Evolutionary conservation across 2,113 vertebrate genomes (phyloP).

Genomic region (Hippocampus comes): DNA sequence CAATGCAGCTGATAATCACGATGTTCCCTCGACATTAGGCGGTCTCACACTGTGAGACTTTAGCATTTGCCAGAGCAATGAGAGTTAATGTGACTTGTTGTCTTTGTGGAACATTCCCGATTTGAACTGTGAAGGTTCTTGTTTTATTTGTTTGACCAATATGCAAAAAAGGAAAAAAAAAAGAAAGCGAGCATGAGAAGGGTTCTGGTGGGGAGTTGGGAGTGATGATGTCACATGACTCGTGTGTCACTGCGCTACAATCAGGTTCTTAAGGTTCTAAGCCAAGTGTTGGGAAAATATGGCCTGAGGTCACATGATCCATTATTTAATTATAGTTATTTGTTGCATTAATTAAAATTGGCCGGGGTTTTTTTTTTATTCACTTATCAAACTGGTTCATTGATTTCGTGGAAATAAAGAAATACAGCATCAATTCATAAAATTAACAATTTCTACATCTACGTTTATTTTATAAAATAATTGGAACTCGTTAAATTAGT

Average conservation of each 20-base stretch:
- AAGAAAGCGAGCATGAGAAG: constrained; percentile 13
- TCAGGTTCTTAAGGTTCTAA: constrained; percentile 1
- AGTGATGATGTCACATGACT: constrained; percentile 2
- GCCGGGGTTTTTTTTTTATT: not conserved
- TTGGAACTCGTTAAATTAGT: not conserved
- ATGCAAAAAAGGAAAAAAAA: constrained; percentile 59
- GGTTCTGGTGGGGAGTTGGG: not conserved
- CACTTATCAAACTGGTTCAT: not conserved
- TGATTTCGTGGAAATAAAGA: not conserved
- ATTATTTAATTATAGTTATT: not conserved
- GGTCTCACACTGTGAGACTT: not conserved
- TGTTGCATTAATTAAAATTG: not conserved
- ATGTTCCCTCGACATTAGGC: constrained; percentile 20
- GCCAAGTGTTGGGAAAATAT: not conserved
- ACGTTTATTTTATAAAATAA: not conserved
- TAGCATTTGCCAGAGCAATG: not conserved
- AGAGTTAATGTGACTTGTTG: not conserved
- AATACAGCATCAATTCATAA: not conserved
- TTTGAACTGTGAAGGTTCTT: constrained; percentile 21
- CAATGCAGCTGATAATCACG: constrained; percentile 75
- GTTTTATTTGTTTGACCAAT: constrained; percentile 43
- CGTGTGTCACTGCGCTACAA: constrained; percentile 13
- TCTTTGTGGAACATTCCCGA: constrained; percentile 22
- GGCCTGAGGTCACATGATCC: not conserved
- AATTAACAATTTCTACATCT: not conserved